Base-by-base conservation (phyloP, 2,113 vertebrate genomes). In the Mesoclemmys tuberculata region DNA sequence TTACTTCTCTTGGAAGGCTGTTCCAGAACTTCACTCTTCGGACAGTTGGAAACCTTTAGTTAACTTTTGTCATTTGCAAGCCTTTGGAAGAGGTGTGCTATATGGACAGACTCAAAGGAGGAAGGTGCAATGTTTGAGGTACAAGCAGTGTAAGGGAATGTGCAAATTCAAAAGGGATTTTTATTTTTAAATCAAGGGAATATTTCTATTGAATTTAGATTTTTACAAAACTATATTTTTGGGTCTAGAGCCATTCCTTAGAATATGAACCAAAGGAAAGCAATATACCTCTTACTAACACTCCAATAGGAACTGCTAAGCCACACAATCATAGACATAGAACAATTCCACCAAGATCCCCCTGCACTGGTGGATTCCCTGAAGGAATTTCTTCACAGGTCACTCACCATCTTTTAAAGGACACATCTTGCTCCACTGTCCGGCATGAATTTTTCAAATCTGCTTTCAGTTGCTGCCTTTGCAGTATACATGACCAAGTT, bases 361-460 rank as follows among this genome's bases (percentile, higher is more conserved):
- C 2, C 38, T 96, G 85, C 55, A 84, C 96, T 96, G 95, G 46
- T 46, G 46, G 46, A 46, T 46, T 46, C 46, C 46, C 46, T 46
- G 46, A 46, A 94, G 94, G 95, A 97, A 96, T 96, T 96, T 96
- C 96, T 97, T 98, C 96, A 95, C 95, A 95, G 97, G 96, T 97
- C 97, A 96, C 85, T 96, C 92, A 93, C 90, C 97, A 95, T 96
- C 93, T 94, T 96, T 97, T 96, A 97, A 96, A 96, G 94, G 94
- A 92, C 85, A 96, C 88, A 58, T 96, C 95, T 94, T 52, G 89
- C 93, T 85, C 92, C 54, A 89, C 26, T 91, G 96, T 97, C 97
- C 96, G 89, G 92, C 0, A 18, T 93, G 94, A 94, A 91, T 97
- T 96, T 97, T 94, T 96, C 89, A 95, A 97, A 97, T 97, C 96